These are phyloP conservation scores for Theodoxus fluviatilis DNA, from an alignment of 2,888 invertebrate species.

Conservation along the genomic window DNA sequence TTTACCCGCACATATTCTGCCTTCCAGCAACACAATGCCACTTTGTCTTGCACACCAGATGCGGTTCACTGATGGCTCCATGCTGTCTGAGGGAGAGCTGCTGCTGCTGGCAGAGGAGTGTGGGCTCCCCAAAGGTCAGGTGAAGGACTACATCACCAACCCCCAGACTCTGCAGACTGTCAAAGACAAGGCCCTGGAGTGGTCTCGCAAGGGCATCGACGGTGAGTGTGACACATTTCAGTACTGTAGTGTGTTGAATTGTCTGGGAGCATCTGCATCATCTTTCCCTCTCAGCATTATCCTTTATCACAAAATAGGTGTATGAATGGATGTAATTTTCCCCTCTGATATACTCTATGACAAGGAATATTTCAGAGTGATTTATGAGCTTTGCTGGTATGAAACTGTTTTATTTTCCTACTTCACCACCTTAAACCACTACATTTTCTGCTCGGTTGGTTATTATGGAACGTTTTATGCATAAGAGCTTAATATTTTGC, in stretches of 20 bases:
- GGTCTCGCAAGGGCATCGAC: constrained; percentile 52
- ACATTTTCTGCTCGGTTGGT: too few relatives aligned
- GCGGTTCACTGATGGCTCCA: constrained; percentile 56
- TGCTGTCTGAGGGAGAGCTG: constrained; percentile 43
- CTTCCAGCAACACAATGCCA: too few relatives aligned
- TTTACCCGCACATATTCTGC: too few relatives aligned
- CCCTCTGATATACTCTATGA: too few relatives aligned
- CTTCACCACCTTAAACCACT: too few relatives aligned
- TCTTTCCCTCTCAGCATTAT: background rate
- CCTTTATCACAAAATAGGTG: background rate
- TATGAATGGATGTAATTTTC: background rate
- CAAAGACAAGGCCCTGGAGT: constrained; percentile 38
- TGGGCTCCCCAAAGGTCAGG: constrained; percentile 42
- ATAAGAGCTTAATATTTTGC: too few relatives aligned
- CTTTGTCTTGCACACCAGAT: too few relatives aligned
- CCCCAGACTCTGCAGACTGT: constrained; percentile 38
- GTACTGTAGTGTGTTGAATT: constrained; percentile 3
- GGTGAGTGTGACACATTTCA: constrained; percentile 37
- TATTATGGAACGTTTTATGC: too few relatives aligned
- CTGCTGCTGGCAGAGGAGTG: constrained; percentile 43
- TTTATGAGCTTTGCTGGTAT: too few relatives aligned
- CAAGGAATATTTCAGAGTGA: too few relatives aligned
- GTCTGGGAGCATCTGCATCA: background rate
- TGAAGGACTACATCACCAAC: constrained; percentile 39
- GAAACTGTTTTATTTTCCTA: too few relatives aligned